phyloP scores from a whole-genome alignment of 2,888 invertebrate genomes.

The Caenorhabditis sp. region DNA sequence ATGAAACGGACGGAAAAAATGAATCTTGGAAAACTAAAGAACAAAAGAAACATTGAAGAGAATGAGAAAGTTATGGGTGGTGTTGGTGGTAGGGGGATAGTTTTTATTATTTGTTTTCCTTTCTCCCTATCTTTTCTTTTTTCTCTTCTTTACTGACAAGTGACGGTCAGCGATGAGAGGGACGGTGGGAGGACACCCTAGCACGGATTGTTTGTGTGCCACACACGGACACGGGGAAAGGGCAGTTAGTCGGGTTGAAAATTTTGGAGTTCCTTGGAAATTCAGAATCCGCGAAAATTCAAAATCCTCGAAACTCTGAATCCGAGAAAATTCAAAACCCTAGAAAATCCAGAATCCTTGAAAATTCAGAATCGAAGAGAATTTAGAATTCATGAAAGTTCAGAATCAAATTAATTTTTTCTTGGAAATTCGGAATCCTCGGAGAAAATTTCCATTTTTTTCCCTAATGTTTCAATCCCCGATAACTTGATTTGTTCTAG shows the following conservation, averaged over 20 bases:
- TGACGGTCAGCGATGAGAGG: constrained; percentile 19
- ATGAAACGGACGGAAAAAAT: neutral
- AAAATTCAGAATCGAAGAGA: too few relatives aligned
- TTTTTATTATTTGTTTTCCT: neutral
- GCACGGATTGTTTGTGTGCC: constrained; percentile 1
- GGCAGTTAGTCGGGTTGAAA: neutral
- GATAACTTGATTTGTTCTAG: too few relatives aligned
- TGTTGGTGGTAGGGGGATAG: neutral
- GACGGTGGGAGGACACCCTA: neutral
- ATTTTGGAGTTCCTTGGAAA: too few relatives aligned
- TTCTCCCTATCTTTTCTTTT: neutral
- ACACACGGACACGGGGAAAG: neutral
- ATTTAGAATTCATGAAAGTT: too few relatives aligned
- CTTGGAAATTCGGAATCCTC: too few relatives aligned
- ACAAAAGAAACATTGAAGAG: neutral
- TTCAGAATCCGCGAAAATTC: too few relatives aligned
- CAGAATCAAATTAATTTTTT: too few relatives aligned
- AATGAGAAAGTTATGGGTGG: neutral
- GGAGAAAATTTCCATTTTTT: too few relatives aligned
- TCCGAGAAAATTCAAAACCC: too few relatives aligned
- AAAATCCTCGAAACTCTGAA: too few relatives aligned
- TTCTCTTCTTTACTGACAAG: constrained; percentile 14
- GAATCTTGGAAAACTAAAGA: neutral
- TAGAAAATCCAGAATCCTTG: too few relatives aligned
- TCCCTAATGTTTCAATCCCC: too few relatives aligned